Evolutionary conservation across 2,888 invertebrate species (phyloP).

Genomic region (Cheiracanthium punctorium): DNA sequence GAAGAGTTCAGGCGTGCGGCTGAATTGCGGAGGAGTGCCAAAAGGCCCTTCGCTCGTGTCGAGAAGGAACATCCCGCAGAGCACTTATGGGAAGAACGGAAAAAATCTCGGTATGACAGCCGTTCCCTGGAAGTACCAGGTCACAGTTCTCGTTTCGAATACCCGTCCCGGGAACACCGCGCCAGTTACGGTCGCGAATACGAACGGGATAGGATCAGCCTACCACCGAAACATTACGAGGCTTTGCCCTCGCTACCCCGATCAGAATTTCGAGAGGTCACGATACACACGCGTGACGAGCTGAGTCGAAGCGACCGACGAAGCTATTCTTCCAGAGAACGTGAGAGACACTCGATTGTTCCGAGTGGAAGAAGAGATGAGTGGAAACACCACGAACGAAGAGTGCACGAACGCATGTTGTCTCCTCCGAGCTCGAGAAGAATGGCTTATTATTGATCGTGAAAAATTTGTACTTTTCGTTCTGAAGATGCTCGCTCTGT

Average conservation of each 20-base stretch:
- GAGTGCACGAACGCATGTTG: constrained; percentile 43
- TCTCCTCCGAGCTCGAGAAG: constrained; percentile 38
- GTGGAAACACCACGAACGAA: constrained; percentile 61
- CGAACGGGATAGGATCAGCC: constrained; percentile 28
- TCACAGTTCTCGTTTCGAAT: constrained; percentile 36
- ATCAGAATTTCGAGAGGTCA: constrained; percentile 34
- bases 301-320: constrained; percentile 27
- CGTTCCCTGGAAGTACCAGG: background rate
- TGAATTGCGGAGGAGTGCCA: constrained; percentile 72
- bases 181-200: constrained; percentile 16
- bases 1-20: constrained; percentile 49
- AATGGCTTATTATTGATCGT: constrained; percentile 46
- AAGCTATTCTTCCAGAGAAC: constrained; percentile 28
- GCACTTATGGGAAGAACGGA: constrained; percentile 33
- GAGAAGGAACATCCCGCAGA: constrained; percentile 32
- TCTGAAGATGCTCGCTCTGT: too few relatives aligned
- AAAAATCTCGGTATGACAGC: constrained; percentile 39
- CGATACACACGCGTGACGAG: constrained; percentile 37
- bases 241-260: background rate
- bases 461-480: constrained; percentile 12
- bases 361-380: constrained; percentile 40
- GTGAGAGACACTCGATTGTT: constrained; percentile 21
- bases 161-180: constrained; percentile 26
- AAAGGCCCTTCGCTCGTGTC: constrained; percentile 29
- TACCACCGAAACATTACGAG: background rate